Evolutionary conservation across 2,888 invertebrate genomes (phyloP), one percentile per base, ranked within the genome.

Genomic region (Apodemia duryi): DNA sequence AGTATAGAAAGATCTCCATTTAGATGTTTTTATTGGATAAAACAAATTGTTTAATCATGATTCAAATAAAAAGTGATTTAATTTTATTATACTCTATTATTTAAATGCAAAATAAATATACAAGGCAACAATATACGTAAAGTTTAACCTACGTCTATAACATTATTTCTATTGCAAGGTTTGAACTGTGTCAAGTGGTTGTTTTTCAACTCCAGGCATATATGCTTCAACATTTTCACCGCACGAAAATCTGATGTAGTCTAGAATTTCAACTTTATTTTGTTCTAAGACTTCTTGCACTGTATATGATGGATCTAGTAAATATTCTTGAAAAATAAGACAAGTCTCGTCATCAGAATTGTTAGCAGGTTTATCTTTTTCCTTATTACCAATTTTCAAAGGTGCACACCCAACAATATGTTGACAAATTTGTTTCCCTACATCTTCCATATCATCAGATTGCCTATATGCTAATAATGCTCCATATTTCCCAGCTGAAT

Each of bases 381-480:
- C 88, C 70, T 93, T 91, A 71, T 93, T 84, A 0, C 97, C 97
- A 68, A 97, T 93, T 87, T 95, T 96, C 51, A 77, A 82, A 0
- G 98, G 98, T 74, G 96, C 95, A 94, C 97, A 95, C 43, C 97
- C 98, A 32, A 99, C 97, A 75, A 99, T 95, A 79, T 99, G 99
- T 81, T 98, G 98, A 80, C 98, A 98, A 7, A 99, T 83, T 76
- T 97, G 95, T 73, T 94, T 94, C 28, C 96, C 96, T 10, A 96
- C 77, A 65, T 91, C 86, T 61, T 92, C 85, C 1, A 81, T 75
- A 62, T 78, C 85, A 66, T 73, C 80, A 62, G 76, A 77, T 74
- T 87, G 92, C 79, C 90, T 94, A 77, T 96, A 95, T 32, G 96
- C 96, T 0, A 98, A 90, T 62, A 98, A 79, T 0, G 97, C 95